Evolutionary conservation across 2,113 vertebrate species (phyloP).

Genomic region (Tragelaphus imberbis): DNA sequence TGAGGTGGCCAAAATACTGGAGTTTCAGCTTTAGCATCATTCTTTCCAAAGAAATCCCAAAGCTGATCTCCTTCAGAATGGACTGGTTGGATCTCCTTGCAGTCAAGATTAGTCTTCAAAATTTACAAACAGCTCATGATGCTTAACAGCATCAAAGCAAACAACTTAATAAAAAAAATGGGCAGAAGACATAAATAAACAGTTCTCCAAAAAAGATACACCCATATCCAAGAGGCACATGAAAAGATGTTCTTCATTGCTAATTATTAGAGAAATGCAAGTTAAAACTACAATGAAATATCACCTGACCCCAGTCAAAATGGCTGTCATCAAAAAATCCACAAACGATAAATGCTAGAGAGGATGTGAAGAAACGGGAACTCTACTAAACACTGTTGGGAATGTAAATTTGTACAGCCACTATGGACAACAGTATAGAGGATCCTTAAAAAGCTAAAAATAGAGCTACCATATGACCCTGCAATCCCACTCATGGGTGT

Average conservation of each 20-base stretch:
- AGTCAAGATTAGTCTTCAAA: background rate
- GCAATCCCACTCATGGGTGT: background rate
- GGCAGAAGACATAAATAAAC: background rate
- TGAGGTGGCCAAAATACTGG: too few species aligned
- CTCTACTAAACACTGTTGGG: background rate
- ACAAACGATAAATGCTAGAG: background rate
- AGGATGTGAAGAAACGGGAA: background rate
- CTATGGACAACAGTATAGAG: background rate
- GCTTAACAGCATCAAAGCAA: background rate
- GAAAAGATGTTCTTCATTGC: background rate
- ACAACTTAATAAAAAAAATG: background rate
- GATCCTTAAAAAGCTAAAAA: background rate
- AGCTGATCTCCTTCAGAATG: too few species aligned
- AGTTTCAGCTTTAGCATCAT: too few species aligned
- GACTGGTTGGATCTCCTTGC: too few species aligned
- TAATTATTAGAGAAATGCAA: background rate
- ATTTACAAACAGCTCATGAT: background rate
- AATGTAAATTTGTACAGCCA: background rate
- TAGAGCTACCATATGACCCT: background rate
- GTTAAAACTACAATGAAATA: background rate
- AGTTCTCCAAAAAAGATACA: background rate
- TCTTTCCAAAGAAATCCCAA: too few species aligned
- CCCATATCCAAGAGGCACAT: background rate
- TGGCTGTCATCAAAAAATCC: background rate
- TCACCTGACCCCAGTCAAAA: background rate